These are phyloP conservation scores for Melanotaenia boesemani DNA, from an alignment of 2,797 vertebrate species.

Conservation along the genomic window DNA sequence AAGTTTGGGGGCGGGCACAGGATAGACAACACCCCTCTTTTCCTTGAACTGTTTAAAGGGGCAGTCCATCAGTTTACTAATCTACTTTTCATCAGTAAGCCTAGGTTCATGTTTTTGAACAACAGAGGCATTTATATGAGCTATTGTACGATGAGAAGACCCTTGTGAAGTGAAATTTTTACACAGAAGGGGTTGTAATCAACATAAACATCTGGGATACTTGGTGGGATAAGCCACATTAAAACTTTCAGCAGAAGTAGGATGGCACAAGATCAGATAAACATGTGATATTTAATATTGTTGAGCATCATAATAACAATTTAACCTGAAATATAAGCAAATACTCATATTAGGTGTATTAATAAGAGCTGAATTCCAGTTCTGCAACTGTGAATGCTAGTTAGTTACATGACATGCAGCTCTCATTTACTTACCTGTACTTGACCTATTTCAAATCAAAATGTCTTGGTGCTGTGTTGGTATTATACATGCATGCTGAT, in stretches of 20 bases:
- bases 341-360: too few species aligned
- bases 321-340: too few species aligned
- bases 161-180: neutral
- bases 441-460: neutral
- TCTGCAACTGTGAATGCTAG: neutral
- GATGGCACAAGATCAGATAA: too few species aligned
- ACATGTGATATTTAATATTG: too few species aligned
- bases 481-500: neutral
- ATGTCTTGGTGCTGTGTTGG: neutral
- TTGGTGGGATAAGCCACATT: neutral
- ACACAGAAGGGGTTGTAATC: neutral
- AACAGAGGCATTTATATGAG: neutral
- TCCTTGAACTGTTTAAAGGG: constrained; percentile 25
- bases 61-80: neutral
- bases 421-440: neutral
- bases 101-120: neutral
- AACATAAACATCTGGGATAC: neutral
- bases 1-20: constrained; percentile 15
- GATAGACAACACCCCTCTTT: constrained; percentile 8
- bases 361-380: too few species aligned
- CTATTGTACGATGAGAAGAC: neutral
- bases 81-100: neutral
- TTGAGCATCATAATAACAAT: too few species aligned
- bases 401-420: neutral
- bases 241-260: neutral